Conservation (phyloP, 2,113 vertebrate species). For the Saccopteryx leptura region DNA sequence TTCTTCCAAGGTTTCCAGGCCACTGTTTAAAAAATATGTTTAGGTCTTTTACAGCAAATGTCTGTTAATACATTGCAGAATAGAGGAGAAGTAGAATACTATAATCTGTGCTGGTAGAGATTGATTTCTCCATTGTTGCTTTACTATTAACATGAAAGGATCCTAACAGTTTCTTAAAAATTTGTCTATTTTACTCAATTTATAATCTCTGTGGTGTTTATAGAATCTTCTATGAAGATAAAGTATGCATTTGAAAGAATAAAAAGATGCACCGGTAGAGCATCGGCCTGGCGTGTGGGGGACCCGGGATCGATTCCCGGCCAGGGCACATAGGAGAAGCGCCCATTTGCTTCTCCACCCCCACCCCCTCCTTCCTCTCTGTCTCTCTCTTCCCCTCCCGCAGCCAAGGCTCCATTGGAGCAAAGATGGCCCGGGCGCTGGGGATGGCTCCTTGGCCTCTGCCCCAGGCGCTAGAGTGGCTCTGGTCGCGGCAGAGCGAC, state of each 20-base stretch:
- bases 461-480: too few species aligned
- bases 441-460: too few species aligned
- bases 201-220: constrained; percentile 7
- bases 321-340: too few species aligned
- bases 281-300: too few species aligned
- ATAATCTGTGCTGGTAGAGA: constrained; percentile 61
- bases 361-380: too few species aligned
- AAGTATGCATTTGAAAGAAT: constrained; percentile 16
- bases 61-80: constrained; percentile 63
- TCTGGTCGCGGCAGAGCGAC: too few species aligned
- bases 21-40: constrained; percentile 83
- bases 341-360: too few species aligned
- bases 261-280: too few species aligned
- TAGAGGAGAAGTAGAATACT: constrained; percentile 45
- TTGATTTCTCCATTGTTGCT: constrained; percentile 56
- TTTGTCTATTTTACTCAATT: constrained; percentile 60
- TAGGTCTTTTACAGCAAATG: constrained; percentile 72
- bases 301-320: too few species aligned
- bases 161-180: constrained; percentile 69
- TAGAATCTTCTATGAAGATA: neutral
- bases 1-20: constrained; percentile 71
- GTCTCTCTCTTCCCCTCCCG: too few species aligned
- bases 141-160: constrained; percentile 60
- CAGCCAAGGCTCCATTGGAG: too few species aligned
- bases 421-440: too few species aligned